Evolutionary conservation across 2,113 vertebrate species (phyloP).

Genomic region (Indri indri): DNA sequence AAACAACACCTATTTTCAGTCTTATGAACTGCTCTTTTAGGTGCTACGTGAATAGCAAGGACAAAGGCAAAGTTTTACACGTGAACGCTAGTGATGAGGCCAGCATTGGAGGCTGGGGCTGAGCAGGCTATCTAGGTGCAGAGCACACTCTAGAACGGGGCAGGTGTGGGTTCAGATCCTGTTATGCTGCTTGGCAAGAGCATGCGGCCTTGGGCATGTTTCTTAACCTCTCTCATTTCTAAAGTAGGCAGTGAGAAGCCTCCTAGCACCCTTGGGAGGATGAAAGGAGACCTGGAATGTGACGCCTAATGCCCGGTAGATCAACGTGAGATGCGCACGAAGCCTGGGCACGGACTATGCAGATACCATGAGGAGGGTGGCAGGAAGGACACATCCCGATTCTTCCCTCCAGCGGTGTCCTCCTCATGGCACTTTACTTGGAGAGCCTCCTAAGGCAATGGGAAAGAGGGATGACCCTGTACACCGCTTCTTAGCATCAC

Average conservation of each 20-base stretch:
- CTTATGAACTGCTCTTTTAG: not conserved
- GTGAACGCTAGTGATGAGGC: not conserved
- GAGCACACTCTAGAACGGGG: not conserved
- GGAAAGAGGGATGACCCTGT: accelerated
- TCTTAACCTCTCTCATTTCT: not conserved
- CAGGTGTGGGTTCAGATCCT: not conserved
- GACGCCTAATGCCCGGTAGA: not conserved
- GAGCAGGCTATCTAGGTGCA: not conserved
- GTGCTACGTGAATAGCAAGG: not conserved
- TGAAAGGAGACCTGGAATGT: not conserved
- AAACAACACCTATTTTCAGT: not conserved
- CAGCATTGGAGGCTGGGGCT: not conserved
- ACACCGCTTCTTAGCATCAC: not conserved
- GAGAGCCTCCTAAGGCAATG: not conserved
- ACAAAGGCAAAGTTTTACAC: not conserved
- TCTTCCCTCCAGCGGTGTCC: accelerated
- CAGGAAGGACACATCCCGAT: not conserved
- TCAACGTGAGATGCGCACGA: accelerated
- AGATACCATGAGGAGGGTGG: not conserved
- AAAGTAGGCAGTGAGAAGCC: not conserved
- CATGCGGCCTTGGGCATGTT: not conserved
- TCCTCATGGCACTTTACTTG: not conserved
- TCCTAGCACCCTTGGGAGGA: not conserved
- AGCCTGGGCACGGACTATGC: not conserved
- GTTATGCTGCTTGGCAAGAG: not conserved